These are phyloP conservation scores for Anguilla rostrata DNA, from an alignment of 2,113 vertebrate species.

Conservation along the genomic window DNA sequence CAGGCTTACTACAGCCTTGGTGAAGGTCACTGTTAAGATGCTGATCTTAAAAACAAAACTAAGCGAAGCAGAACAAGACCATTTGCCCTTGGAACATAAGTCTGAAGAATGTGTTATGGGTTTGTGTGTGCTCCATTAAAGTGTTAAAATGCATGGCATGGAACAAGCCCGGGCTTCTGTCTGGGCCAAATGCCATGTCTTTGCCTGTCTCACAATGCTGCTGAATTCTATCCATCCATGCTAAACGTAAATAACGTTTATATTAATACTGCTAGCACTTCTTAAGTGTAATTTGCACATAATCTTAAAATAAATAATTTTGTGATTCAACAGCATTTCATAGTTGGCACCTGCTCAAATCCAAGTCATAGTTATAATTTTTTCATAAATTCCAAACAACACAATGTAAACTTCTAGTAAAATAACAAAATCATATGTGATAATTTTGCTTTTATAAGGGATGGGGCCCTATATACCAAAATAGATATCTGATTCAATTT, in stretches of 20 bases:
- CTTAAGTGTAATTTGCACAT: no score
- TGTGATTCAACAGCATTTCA: no score
- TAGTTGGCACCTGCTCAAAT: no score
- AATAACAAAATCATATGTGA: no score
- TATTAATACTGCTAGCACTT: not conserved
- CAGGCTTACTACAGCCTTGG: not conserved
- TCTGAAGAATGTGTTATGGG: not conserved
- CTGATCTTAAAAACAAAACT: not conserved
- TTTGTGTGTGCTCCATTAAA: not conserved
- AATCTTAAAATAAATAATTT: no score
- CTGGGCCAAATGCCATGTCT: not conserved
- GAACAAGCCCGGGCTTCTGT: conserved; percentile 3
- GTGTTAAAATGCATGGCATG: not conserved
- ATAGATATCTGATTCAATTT: no score
- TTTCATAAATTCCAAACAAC: no score
- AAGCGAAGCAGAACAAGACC: not conserved
- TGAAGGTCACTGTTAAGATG: not conserved
- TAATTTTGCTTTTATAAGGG: no score
- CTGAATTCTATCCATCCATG: not conserved
- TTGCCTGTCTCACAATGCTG: not conserved
- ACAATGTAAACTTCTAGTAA: no score
- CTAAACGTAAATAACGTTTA: not conserved
- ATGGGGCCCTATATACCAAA: no score
- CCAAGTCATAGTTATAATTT: no score
- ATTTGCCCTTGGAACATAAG: not conserved